phyloP scores from a whole-genome alignment of 2,113 vertebrate genomes.

The Garra rufa region DNA sequence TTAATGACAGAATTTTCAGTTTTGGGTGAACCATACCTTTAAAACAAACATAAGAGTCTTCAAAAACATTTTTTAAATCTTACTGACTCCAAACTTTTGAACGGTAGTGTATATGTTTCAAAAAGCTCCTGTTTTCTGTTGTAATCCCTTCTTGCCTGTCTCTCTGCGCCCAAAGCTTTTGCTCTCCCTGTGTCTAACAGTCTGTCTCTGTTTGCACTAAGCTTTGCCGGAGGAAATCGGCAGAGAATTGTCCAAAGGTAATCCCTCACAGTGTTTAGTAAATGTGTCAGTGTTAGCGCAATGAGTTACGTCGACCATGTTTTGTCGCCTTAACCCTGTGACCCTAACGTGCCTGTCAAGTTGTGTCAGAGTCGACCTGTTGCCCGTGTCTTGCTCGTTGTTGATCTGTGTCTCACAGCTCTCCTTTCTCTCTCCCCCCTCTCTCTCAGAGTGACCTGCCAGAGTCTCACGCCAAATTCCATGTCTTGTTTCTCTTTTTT shows the following conservation, averaged over 20 bases:
- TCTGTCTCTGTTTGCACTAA: conserved; percentile 66
- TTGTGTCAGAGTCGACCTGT: conserved; percentile 13
- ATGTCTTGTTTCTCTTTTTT: conserved; percentile 96
- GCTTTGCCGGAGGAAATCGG: conserved; percentile 68
- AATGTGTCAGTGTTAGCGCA: neutral
- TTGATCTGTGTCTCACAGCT: conserved; percentile 45
- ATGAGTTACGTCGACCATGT: neutral
- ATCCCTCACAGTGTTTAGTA: conserved; percentile 35
- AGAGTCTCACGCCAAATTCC: conserved; percentile 92
- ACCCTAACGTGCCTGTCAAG: neutral
- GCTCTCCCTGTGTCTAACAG: conserved; percentile 53
- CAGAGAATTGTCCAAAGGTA: conserved; percentile 68
- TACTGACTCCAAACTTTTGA: neutral
- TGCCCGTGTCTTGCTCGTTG: neutral
- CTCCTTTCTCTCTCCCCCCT: conserved; percentile 50
- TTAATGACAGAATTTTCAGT: no score
- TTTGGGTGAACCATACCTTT: no score
- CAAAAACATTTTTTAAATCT: neutral
- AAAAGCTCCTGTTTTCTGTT: neutral
- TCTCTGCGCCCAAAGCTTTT: neutral
- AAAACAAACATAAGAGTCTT: no score
- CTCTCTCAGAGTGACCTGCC: conserved; percentile 83
- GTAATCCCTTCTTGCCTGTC: neutral
- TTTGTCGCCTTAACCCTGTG: conserved; percentile 32
- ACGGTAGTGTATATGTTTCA: neutral